phyloP scores from a whole-genome alignment of 1,140 invertebrate genomes.

The Lasaia peninsularis region DNA sequence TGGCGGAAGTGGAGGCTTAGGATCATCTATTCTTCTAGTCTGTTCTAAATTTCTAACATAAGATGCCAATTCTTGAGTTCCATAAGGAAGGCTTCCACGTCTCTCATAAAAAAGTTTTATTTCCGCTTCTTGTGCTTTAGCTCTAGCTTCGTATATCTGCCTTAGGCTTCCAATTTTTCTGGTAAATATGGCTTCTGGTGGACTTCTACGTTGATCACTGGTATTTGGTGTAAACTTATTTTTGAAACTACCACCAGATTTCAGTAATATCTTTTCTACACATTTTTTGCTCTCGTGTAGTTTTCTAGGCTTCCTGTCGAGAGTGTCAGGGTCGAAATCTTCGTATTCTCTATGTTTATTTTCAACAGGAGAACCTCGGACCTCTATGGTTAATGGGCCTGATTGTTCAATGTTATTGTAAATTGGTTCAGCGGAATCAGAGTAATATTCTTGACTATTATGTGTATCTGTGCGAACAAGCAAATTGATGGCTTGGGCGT shows the following conservation, averaged over 20 bases:
- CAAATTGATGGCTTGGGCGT: slow-evolving; percentile 28
- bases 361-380: slow-evolving; percentile 80
- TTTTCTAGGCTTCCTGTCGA: slow-evolving; percentile 84
- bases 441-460: slow-evolving; percentile 43
- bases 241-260: slow-evolving; percentile 82
- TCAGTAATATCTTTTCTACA: slow-evolving; percentile 77
- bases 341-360: slow-evolving; percentile 69
- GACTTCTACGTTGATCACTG: slow-evolving; percentile 34
- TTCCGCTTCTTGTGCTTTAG: slow-evolving; percentile 54
- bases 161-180: slow-evolving; percentile 82
- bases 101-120: slow-evolving; percentile 44
- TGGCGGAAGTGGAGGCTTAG: slow-evolving; percentile 74
- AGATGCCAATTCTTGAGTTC: slow-evolving; percentile 39
- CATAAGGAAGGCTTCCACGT: slow-evolving; percentile 50
- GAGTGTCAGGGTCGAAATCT: slow-evolving; percentile 88
- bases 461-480: slow-evolving; percentile 27
- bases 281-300: slow-evolving; percentile 44
- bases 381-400: slow-evolving; percentile 85
- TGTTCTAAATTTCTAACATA: slow-evolving; percentile 47
- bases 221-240: slow-evolving; percentile 43
- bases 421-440: slow-evolving; percentile 74
- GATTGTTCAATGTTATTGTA: slow-evolving; percentile 77
- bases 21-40: slow-evolving; percentile 43
- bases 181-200: slow-evolving; percentile 50
- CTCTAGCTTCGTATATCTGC: slow-evolving; percentile 87